Evolutionary conservation across 2,888 invertebrate genomes (phyloP), one percentile per base, ranked within the genome.

Genomic region (Aporophyla lueneburgensis): DNA sequence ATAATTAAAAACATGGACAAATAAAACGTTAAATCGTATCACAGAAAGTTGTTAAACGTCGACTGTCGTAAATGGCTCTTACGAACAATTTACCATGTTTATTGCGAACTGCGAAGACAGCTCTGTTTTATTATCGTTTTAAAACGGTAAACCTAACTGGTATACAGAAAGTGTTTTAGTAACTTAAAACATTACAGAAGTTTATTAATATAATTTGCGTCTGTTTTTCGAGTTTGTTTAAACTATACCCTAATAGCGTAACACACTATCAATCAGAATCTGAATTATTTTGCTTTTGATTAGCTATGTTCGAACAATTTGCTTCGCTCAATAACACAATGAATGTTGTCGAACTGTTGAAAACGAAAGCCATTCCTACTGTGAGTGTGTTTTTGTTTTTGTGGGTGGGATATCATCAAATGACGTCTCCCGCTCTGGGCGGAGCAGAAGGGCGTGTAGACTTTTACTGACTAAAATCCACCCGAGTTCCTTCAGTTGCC

Each of bases 61-160:
- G 69, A 67, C 68, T 59, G 70, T 71, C 71, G 81, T 87, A 86
- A 89, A 88, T 87, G 79, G 84, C 73, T 81, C 80, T 85, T 73
- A 87, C 78, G 80, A 76, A 81, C 83, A 86, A 84, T 82, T 85
- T 81, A 72, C 75, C 73, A 71, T 73, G 80, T 87, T 89, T 87
- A 86, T 84, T 79, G 81, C 83, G 43, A 80, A 83, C 74, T 71
- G 81, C 67, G 69, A 63, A 71, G 61, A 70, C 53, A 76, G 70
- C 40, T 51, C 40, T 65, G 66, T 81, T 84, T 82, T 84, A 84
- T 79, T 84, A 84, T 79, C 24, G 76, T 66, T 77, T 63, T 74
- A 63, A 76, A 82, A 66, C 80, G 56, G 66, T 51, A 67, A 51
- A 19, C 27, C 14, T 40, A 33, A 59, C 65, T 10, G 21, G 56